phyloP scores from a whole-genome alignment of 35 echinoderm and acorn worm genomes.

The Apostichopus californicus region DNA sequence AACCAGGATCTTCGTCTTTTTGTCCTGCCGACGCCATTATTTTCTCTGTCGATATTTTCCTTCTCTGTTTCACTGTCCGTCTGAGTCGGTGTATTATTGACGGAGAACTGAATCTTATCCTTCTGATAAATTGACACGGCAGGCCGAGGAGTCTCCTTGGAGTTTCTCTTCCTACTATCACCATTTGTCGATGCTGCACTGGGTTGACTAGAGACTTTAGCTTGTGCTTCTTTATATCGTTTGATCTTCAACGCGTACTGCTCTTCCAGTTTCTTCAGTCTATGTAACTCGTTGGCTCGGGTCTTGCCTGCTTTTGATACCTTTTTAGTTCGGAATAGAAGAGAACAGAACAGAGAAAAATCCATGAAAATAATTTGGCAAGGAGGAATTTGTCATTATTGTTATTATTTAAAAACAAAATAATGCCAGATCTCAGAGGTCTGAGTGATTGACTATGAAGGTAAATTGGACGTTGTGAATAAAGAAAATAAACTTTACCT shows the following conservation, averaged over 20 bases:
- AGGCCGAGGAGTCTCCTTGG: not conserved
- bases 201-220: slow-evolving; percentile 15
- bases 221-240: slow-evolving; percentile 34
- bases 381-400: too few species aligned
- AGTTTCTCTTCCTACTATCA: not conserved
- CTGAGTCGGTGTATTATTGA: slow-evolving; percentile 47
- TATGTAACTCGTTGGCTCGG: slow-evolving; percentile 59
- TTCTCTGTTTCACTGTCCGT: slow-evolving; percentile 58
- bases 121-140: slow-evolving; percentile 46
- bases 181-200: not conserved
- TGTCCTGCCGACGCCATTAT: not conserved
- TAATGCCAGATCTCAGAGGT: too few species aligned
- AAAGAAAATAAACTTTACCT: too few species aligned
- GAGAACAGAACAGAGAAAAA: too few species aligned
- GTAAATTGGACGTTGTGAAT: too few species aligned
- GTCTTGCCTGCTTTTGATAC: slow-evolving; percentile 20
- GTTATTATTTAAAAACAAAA: too few species aligned
- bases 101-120: slow-evolving; percentile 39
- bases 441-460: too few species aligned
- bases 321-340: too few species aligned
- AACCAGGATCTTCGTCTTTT: slow-evolving; percentile 63
- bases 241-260: slow-evolving; percentile 67
- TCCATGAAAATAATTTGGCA: too few species aligned
- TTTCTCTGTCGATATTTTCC: slow-evolving; percentile 33
- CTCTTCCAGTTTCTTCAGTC: slow-evolving; percentile 67